A percentile compares a stretch with the other conserved stretches of the same genome.
Evolutionary conservation across 1,140 invertebrate genomes (phyloP).

Genomic region (Ladona fulva): DNA sequence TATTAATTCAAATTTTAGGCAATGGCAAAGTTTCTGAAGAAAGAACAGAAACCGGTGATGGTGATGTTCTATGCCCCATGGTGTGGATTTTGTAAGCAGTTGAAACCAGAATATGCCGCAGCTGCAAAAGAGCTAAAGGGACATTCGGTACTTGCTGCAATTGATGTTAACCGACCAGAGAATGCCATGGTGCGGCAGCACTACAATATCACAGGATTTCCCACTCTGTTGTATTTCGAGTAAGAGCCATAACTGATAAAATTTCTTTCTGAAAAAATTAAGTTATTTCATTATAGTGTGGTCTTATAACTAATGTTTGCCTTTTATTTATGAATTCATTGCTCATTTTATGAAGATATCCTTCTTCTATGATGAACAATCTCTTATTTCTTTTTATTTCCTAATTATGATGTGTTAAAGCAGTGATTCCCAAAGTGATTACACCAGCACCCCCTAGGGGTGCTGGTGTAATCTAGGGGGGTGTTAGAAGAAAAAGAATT

Average conservation of each 20-base stretch:
- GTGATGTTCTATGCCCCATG: conserved; percentile 89
- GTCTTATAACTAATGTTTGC: too few relatives aligned
- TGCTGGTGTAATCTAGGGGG: too few relatives aligned
- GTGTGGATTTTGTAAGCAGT: conserved; percentile 79
- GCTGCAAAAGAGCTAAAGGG: conserved; percentile 67
- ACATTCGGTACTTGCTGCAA: conserved; percentile 63
- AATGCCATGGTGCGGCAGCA: conserved; percentile 60
- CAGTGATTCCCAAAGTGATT: too few relatives aligned
- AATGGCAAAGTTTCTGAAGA: conserved; percentile 54
- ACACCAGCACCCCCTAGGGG: too few relatives aligned
- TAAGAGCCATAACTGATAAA: conserved; percentile 37
- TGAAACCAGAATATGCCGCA: conserved; percentile 74
- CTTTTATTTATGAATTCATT: too few relatives aligned
- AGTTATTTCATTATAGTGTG: too few relatives aligned
- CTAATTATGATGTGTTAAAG: too few relatives aligned
- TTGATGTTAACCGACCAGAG: conserved; percentile 78
- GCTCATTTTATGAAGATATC: too few relatives aligned
- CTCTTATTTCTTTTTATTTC: too few relatives aligned
- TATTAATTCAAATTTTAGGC: conserved; percentile 37
- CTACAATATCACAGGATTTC: conserved; percentile 86
- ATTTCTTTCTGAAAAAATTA: background rate
- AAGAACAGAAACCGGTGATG: conserved; percentile 62
- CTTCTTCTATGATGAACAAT: too few relatives aligned
- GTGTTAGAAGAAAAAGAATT: too few relatives aligned
- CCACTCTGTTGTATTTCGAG: conserved; percentile 76